These are phyloP conservation scores for Passerina amoena DNA, from an alignment of 2,113 vertebrate species.

Conservation along the genomic window DNA sequence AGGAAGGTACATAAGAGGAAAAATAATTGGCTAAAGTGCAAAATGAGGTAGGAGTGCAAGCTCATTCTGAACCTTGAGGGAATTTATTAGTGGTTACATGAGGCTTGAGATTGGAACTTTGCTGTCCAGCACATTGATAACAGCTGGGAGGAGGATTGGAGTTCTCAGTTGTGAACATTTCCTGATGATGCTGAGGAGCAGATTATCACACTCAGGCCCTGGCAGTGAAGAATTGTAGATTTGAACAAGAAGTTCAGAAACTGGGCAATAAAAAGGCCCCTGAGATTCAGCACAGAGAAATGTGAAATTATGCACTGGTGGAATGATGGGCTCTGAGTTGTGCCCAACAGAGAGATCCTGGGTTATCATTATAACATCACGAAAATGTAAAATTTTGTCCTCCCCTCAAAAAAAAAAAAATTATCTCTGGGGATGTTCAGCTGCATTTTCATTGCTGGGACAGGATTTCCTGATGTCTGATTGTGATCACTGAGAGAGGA, in stretches of 20 bases:
- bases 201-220: not conserved
- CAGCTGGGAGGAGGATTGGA: not conserved
- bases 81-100: not conserved
- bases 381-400: not conserved
- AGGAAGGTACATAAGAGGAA: not conserved
- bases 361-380: not conserved
- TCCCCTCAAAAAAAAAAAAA: fast-evolving
- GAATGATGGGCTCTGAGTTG: not conserved
- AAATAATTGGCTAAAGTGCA: not conserved
- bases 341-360: not conserved
- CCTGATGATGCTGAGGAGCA: not conserved
- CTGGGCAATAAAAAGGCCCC: not conserved
- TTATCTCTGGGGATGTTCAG: not conserved
- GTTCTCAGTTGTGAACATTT: not conserved
- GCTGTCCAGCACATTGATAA: not conserved
- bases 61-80: not conserved
- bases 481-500: not conserved
- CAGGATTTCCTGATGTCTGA: fast-evolving
- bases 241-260: not conserved
- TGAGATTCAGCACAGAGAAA: not conserved
- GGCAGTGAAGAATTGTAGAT: not conserved
- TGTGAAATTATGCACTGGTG: not conserved
- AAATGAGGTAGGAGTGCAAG: not conserved
- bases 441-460: not conserved
- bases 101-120: not conserved